Conservation (phyloP, 2,113 vertebrate genomes). For the Salvelinus namaycush region DNA sequence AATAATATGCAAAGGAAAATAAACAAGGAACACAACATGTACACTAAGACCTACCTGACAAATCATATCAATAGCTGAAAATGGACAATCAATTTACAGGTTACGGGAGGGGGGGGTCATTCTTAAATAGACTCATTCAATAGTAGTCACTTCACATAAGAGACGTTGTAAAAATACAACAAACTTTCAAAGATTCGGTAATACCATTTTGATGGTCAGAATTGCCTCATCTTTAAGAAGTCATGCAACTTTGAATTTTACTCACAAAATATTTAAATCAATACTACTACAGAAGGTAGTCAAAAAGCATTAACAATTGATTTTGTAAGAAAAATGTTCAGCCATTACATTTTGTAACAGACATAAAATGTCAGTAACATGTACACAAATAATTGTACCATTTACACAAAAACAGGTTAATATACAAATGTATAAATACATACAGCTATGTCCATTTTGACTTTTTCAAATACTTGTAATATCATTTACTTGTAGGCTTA, state of each 20-base stretch:
- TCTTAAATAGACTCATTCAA: conserved; percentile 21
- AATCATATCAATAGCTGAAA: conserved; percentile 22
- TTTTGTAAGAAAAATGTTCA: conserved; percentile 47
- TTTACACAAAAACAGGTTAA: conserved; percentile 54
- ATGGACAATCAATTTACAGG: conserved; percentile 36
- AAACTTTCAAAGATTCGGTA: conserved; percentile 44
- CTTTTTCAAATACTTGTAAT: background rate
- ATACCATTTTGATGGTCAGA: conserved; percentile 27
- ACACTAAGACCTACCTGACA: conserved; percentile 21
- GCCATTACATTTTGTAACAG: conserved; percentile 46
- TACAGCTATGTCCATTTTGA: background rate
- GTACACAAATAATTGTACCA: conserved; percentile 56
- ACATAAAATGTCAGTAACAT: conserved; percentile 52
- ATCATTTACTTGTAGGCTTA: background rate
- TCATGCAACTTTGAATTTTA: conserved; percentile 50
- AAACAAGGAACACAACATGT: conserved; percentile 38
- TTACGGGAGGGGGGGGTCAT: background rate
- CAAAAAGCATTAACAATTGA: conserved; percentile 59
- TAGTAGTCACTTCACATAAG: conserved; percentile 9
- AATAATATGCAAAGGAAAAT: conserved; percentile 39
- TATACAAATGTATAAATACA: conserved; percentile 19
- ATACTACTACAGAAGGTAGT: conserved; percentile 53
- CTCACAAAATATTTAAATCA: background rate
- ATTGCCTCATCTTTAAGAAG: conserved; percentile 60
- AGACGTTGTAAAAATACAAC: conserved; percentile 35